Evolutionary conservation across 2,888 invertebrate species (phyloP).

Genomic region (Apamea crenata): DNA sequence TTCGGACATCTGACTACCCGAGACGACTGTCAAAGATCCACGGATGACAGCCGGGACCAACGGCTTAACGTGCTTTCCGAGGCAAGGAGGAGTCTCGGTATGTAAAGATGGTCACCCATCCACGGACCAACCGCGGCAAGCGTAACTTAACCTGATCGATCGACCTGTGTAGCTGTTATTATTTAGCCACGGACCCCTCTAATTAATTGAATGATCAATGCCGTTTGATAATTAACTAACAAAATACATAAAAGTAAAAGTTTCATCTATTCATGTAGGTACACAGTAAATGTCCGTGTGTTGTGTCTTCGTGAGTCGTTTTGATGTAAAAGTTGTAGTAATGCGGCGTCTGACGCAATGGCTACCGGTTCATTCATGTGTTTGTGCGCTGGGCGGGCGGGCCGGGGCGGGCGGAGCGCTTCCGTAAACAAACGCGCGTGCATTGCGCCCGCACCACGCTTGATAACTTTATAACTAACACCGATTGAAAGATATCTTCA

Average conservation of each 20-base stretch:
- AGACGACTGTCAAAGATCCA: too few relatives aligned
- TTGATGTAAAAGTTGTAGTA: constrained; percentile 47
- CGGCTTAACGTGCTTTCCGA: too few relatives aligned
- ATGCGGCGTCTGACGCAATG: constrained; percentile 65
- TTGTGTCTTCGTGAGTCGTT: constrained; percentile 8
- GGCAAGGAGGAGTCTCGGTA: too few relatives aligned
- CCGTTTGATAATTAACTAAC: too few relatives aligned
- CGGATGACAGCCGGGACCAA: too few relatives aligned
- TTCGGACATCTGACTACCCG: too few relatives aligned
- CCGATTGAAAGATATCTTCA: constrained; percentile 42
- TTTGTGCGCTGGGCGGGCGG: constrained; percentile 64
- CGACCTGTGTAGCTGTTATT: too few relatives aligned
- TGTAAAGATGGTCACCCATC: too few relatives aligned
- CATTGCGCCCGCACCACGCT: constrained; percentile 22
- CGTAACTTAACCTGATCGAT: too few relatives aligned
- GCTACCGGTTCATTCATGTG: constrained; percentile 74
- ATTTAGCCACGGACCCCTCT: too few relatives aligned
- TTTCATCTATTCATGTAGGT: not conserved
- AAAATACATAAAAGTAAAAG: not conserved
- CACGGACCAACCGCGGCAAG: too few relatives aligned
- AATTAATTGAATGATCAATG: not conserved
- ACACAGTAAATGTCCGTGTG: not conserved
- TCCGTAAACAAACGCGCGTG: constrained; percentile 70
- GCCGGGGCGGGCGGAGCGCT: constrained; percentile 55
- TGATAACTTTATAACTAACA: constrained; percentile 44